Evolutionary conservation across 2,113 vertebrate species (phyloP), one percentile per base, ranked within the genome.

Genomic region (Chascanopsetta lugubris): DNA sequence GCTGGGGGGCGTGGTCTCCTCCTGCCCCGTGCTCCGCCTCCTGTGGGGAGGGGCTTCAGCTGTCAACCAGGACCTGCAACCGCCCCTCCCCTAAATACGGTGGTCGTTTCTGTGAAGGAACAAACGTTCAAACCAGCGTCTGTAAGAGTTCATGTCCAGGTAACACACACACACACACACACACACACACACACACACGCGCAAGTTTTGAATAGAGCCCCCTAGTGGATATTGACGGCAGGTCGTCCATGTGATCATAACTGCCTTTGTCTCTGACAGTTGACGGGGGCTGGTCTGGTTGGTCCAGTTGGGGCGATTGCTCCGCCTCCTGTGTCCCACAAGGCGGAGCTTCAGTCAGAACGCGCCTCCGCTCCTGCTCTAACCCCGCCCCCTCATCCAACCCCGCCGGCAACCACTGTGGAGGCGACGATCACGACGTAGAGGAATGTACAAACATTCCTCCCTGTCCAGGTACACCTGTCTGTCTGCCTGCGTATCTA

Each of bases 41-140:
- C 45, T 90, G 88, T 34, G 88, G 85, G 51, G 72, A 46, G 62
- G 88, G 88, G n/a, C 75, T 90, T 10, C 70, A 50, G 71, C 60
- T 91, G 43, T 75, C 79, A 45, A 51, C 13, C 25, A 85, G 90
- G 20, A 46, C 0, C 3, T 87, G 88, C 40, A 40, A 88, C 29
- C 18, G 0, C 1, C 88, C 88, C 1, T 0, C 72, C 6, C 77
- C 87, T 7, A 69, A 77, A 59, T 85, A 89, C 32, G 85, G 87
- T 0, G 88, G 87, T 0, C 46, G 18, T 21, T 0, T 13, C 2
- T 90, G 88, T 34, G 55, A 45, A 0, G 88, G 88, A 3, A 0
- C 24, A 0, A 88, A 58, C 32, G 26, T 64, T 2, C 6, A 0
- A 15, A 68, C 4, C 38, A 26, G 0, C 0, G 3, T 22, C 11